Evolutionary conservation across 2,113 vertebrate genomes (phyloP).

Genomic region (Cariama cristata): DNA sequence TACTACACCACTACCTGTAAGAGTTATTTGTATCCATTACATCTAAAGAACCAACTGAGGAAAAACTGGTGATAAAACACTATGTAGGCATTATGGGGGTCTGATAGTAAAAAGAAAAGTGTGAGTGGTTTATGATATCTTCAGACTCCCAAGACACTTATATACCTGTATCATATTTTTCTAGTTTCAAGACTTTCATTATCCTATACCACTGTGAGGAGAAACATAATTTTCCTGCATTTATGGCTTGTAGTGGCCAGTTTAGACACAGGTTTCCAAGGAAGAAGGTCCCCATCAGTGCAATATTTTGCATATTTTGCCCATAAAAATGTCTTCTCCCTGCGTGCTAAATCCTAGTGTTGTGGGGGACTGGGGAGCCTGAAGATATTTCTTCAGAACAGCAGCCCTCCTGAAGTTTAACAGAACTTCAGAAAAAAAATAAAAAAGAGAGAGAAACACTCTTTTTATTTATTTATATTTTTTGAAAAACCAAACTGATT

Average conservation of each 20-base stretch:
- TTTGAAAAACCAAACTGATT: neutral
- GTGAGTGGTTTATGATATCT: neutral
- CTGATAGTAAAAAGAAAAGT: constrained; percentile 13
- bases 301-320: neutral
- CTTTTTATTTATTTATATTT: neutral
- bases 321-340: neutral
- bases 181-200: constrained; percentile 1
- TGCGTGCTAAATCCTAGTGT: neutral
- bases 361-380: neutral
- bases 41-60: neutral
- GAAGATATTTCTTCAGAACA: neutral
- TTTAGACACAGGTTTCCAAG: neutral
- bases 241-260: neutral
- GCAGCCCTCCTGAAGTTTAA: neutral
- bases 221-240: neutral
- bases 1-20: neutral
- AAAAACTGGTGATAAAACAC: constrained; percentile 23
- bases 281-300: neutral
- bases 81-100: neutral
- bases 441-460: rapidly evolving
- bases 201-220: neutral
- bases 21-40: neutral
- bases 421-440: neutral
- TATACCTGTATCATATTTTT: neutral
- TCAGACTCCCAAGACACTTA: neutral